A percentile compares a stretch with the other conserved stretches of the same genome.
phyloP scores from a whole-genome alignment of 64 coral and sea anemone species.

The Pachyseris speciosa region DNA sequence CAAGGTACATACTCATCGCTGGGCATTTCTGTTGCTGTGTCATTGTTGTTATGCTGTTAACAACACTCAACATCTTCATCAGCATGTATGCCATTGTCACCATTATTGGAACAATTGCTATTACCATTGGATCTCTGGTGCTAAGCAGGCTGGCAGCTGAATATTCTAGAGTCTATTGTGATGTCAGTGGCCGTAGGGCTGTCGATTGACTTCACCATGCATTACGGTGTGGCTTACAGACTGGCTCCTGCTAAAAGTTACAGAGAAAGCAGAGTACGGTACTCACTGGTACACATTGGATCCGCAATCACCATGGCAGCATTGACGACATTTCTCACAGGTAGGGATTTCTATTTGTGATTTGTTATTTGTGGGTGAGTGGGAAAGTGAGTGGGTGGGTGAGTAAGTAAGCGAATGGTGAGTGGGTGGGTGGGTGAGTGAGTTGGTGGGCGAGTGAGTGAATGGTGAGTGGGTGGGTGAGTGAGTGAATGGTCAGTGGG shows the following conservation, averaged over 20 bases:
- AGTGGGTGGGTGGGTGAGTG: too few species aligned
- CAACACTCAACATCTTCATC: conserved; percentile 91
- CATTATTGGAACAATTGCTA: conserved; percentile 85
- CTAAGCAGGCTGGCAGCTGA: conserved; percentile 94
- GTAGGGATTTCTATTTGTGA: conserved; percentile 25
- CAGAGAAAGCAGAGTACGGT: conserved; percentile 74
- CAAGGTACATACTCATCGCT: conserved; percentile 81
- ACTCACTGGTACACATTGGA: conserved; percentile 92
- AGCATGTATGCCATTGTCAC: conserved; percentile 97
- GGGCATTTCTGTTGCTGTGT: conserved; percentile 85
- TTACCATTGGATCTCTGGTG: conserved; percentile 87
- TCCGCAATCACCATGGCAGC: conserved; percentile 95
- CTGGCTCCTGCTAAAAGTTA: conserved; percentile 72
- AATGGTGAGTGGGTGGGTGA: too few species aligned
- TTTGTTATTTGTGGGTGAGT: too few species aligned
- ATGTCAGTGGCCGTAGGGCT: conserved; percentile 94
- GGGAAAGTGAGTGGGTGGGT: too few species aligned
- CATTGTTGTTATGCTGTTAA: conserved; percentile 85
- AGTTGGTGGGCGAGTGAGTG: too few species aligned
- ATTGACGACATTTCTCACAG: conserved; percentile 93
- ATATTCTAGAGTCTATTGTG: conserved; percentile 95
- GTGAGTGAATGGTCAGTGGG: too few species aligned
- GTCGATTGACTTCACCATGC: conserved; percentile 97
- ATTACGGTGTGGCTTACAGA: conserved; percentile 96
- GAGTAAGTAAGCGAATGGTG: too few species aligned